These are phyloP conservation scores for Eupithecia insigniata DNA, from an alignment of 2,888 invertebrate species.

Conservation along the genomic window DNA sequence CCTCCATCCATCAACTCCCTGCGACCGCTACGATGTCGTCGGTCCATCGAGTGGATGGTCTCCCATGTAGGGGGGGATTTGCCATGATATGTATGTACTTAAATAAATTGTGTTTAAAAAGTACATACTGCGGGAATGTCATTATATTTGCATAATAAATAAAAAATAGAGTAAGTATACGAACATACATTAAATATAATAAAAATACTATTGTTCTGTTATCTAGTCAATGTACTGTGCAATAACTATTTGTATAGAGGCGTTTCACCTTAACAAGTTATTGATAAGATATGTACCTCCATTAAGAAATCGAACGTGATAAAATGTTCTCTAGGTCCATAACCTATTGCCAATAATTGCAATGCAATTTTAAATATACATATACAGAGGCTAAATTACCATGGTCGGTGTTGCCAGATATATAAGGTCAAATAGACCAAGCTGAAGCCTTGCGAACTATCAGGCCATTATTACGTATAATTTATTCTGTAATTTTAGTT, in stretches of 20 bases:
- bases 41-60: too few species aligned
- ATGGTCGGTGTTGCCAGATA: not conserved
- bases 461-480: not conserved
- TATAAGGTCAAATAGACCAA: not conserved
- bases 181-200: too few species aligned
- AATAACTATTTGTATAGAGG: not conserved
- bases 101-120: too few species aligned
- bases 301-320: slow-evolving; percentile 22
- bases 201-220: not conserved
- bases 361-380: not conserved
- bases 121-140: too few species aligned
- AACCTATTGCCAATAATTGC: slow-evolving; percentile 1
- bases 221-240: not conserved
- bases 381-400: not conserved
- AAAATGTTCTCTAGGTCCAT: slow-evolving; percentile 13
- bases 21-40: too few species aligned
- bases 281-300: slow-evolving; percentile 1
- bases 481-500: not conserved
- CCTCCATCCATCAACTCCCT: too few species aligned
- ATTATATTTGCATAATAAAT: too few species aligned
- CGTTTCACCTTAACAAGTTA: not conserved
- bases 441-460: not conserved
- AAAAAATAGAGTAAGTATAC: too few species aligned
- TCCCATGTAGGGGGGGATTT: too few species aligned
- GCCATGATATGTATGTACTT: too few species aligned